Evolutionary conservation across 1,140 invertebrate genomes (phyloP).

Genomic region (Lepidurus arcticus): DNA sequence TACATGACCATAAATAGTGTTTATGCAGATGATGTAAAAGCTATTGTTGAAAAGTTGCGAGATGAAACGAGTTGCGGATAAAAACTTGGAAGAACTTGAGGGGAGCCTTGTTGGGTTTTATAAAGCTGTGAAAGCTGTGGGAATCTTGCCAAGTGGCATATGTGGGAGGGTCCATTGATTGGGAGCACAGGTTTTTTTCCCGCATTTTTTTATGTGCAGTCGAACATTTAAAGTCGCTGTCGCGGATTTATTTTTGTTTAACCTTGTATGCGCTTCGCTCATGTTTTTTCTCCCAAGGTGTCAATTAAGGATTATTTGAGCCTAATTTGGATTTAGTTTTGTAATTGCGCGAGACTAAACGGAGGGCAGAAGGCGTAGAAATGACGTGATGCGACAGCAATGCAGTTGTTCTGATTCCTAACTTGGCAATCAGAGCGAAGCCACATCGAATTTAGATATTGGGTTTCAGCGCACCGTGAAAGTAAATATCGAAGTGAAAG

Average conservation of each 20-base stretch:
- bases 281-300: no score
- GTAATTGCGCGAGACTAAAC: no score
- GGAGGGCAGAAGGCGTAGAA: no score
- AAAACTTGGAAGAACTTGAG: background rate
- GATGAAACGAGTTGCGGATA: background rate
- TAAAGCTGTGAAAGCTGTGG: background rate
- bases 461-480: background rate
- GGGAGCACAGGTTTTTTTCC: background rate
- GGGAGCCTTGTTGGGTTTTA: no score
- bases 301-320: no score
- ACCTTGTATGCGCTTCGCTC: no score
- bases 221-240: no score
- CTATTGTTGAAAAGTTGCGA: background rate
- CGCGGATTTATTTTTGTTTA: no score
- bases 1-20: background rate
- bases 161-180: background rate
- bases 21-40: background rate
- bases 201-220: no score
- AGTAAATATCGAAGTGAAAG: background rate
- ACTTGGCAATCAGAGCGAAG: constrained; percentile 4
- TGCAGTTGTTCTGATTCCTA: constrained; percentile 3
- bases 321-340: no score
- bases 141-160: background rate
- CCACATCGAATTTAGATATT: background rate
- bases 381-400: background rate